Percentiles rank a stretch among this genome's conserved stretches.
These are phyloP conservation scores for Drosophila bocki DNA, from an alignment of 1,140 invertebrate species.

Conservation along the genomic window DNA sequence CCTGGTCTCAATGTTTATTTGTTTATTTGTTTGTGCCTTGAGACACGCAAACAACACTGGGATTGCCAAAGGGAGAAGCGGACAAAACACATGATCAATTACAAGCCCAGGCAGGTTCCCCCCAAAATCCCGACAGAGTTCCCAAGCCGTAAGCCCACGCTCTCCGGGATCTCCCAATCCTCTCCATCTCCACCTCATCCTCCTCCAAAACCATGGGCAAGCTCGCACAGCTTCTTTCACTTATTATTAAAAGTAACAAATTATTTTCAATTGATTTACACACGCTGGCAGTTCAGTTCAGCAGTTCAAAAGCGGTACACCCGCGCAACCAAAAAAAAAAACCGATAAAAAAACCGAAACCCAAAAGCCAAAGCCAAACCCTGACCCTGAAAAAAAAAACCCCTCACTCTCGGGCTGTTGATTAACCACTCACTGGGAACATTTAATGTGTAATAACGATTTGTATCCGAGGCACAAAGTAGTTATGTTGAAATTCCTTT, in stretches of 20 bases:
- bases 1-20: slow-evolving; percentile 61
- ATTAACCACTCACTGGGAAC: slow-evolving; percentile 85
- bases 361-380: slow-evolving; percentile 29
- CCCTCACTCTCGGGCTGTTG: slow-evolving; percentile 54
- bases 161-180: slow-evolving; percentile 14
- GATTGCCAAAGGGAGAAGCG: slow-evolving; percentile 25
- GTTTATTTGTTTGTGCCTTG: slow-evolving; percentile 69
- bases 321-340: slow-evolving; percentile 47
- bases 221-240: slow-evolving; percentile 79
- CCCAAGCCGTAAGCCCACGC: slow-evolving; percentile 45
- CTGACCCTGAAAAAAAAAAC: slow-evolving; percentile 68
- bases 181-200: background rate
- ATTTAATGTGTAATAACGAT: slow-evolving; percentile 85
- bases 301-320: slow-evolving; percentile 70
- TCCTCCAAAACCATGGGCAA: slow-evolving; percentile 28
- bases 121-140: slow-evolving; percentile 21
- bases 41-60: slow-evolving; percentile 30
- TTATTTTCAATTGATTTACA: slow-evolving; percentile 85
- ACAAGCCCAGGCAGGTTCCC: slow-evolving; percentile 61
- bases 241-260: slow-evolving; percentile 85
- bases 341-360: background rate
- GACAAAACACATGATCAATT: slow-evolving; percentile 80
- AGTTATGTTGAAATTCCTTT: slow-evolving; percentile 83
- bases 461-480: slow-evolving; percentile 84
- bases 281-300: slow-evolving; percentile 71